These are phyloP conservation scores for Eumacrocentrus americanus DNA, from an alignment of 2,888 invertebrate genomes.

Conservation along the genomic window DNA sequence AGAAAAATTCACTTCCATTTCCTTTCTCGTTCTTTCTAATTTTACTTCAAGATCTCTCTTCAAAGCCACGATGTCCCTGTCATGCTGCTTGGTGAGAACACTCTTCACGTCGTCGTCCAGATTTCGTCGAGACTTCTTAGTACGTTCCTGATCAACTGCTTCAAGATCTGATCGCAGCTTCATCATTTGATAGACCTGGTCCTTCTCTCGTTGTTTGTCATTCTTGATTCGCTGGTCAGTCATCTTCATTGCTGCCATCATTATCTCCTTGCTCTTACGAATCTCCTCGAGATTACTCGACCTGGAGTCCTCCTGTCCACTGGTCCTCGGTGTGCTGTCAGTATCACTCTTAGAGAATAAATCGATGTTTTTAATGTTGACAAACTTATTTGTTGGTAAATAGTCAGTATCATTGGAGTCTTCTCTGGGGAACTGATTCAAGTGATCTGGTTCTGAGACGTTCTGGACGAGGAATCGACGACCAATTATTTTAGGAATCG, in stretches of 20 bases:
- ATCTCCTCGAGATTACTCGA: conserved; percentile 44
- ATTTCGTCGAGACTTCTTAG: conserved; percentile 27
- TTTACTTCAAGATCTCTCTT: conserved; percentile 67
- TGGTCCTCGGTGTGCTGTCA: conserved; percentile 42
- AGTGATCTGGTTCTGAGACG: conserved; percentile 54
- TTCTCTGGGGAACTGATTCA: conserved; percentile 46
- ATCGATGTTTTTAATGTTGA: conserved; percentile 53
- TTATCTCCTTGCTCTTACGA: conserved; percentile 44
- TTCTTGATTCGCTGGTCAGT: conserved; percentile 31
- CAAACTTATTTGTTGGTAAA: conserved; percentile 44
- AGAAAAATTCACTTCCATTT: conserved; percentile 59
- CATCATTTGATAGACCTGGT: conserved; percentile 38
- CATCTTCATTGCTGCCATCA: conserved; percentile 46
- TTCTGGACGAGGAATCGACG: conserved; percentile 55
- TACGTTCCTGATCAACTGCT: conserved; percentile 50
- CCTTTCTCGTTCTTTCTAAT: conserved; percentile 56
- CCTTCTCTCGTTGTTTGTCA: conserved; percentile 37
- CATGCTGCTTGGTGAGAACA: conserved; percentile 46
- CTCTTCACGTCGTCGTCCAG: conserved; percentile 48
- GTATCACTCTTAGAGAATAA: conserved; percentile 51
- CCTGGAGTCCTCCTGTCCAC: conserved; percentile 37
- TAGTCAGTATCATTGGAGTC: conserved; percentile 42
- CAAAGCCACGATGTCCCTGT: conserved; percentile 65
- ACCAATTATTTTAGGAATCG: conserved; percentile 46
- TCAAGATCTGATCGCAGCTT: conserved; percentile 40